A percentile compares a stretch with the other conserved stretches of the same genome.
Conservation (phyloP, 2,113 vertebrate species). For the Passer domesticus region DNA sequence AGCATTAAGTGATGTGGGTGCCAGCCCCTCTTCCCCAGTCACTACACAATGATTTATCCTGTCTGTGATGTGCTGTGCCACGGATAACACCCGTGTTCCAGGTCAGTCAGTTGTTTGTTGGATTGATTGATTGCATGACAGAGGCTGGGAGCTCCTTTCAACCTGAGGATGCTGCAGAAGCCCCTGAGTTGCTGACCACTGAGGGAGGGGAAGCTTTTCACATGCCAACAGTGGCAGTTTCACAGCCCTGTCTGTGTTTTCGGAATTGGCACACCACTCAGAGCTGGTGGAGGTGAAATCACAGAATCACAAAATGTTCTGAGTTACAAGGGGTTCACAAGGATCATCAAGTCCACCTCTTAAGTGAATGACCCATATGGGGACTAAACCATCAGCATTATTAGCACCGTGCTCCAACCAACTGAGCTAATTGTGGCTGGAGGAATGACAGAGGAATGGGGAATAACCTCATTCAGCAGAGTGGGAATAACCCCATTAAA, state of each 20-base stretch:
- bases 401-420: neutral
- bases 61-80: neutral
- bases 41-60: neutral
- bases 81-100: neutral
- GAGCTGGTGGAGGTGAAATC: neutral
- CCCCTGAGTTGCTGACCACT: neutral
- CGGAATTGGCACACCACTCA: rapidly evolving
- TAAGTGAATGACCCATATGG: neutral
- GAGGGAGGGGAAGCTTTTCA: neutral
- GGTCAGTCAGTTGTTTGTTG: neutral
- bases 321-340: neutral
- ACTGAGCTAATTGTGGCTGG: neutral
- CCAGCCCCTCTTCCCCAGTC: neutral
- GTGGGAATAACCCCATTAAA: neutral
- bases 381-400: neutral
- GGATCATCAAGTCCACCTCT: neutral
- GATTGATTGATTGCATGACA: neutral
- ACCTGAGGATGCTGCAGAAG: neutral
- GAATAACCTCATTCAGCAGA: neutral
- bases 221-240: rapidly evolving
- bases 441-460: neutral
- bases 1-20: neutral
- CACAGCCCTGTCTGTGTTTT: neutral
- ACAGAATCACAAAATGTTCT: neutral
- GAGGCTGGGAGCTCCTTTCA: neutral